Conservation (phyloP, 2,113 vertebrate species). For the Nothoprocta perdicaria region DNA sequence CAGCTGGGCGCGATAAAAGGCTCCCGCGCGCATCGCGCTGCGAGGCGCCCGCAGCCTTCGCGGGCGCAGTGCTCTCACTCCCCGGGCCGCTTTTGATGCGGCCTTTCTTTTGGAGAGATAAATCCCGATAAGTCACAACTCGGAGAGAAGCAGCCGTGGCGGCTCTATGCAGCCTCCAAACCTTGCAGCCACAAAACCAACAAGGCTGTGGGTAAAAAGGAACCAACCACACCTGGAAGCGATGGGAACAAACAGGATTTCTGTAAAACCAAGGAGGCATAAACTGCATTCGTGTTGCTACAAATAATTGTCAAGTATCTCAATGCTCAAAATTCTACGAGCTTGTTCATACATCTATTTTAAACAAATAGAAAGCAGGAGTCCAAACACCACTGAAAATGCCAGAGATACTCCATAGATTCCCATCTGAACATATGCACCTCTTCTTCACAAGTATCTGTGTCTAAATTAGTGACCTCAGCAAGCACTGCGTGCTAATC, state of each 20-base stretch:
- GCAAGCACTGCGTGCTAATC: neutral
- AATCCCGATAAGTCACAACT: neutral
- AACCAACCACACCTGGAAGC: neutral
- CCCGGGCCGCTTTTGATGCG: neutral
- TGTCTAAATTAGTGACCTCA: constrained; percentile 44
- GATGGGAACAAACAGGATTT: neutral
- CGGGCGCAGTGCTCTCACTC: neutral
- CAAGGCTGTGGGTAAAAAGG: neutral
- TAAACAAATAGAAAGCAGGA: constrained; percentile 15
- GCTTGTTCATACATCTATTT: neutral
- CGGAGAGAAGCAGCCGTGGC: neutral
- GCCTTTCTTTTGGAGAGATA: neutral
- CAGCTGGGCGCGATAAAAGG: constrained; percentile 19
- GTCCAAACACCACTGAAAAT: neutral
- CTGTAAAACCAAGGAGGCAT: neutral
- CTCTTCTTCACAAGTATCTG: constrained; percentile 5
- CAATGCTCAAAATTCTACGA: neutral
- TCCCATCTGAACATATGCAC: constrained; percentile 22
- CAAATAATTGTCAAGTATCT: constrained; percentile 14
- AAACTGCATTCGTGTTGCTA: neutral
- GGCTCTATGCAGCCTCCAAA: neutral
- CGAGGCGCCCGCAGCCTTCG: neutral
- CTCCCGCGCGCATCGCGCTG: neutral
- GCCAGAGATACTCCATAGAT: constrained; percentile 31
- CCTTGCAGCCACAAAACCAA: neutral